Conservation (phyloP, 2,797 vertebrate genomes). For the Adrianichthys oophorus region DNA sequence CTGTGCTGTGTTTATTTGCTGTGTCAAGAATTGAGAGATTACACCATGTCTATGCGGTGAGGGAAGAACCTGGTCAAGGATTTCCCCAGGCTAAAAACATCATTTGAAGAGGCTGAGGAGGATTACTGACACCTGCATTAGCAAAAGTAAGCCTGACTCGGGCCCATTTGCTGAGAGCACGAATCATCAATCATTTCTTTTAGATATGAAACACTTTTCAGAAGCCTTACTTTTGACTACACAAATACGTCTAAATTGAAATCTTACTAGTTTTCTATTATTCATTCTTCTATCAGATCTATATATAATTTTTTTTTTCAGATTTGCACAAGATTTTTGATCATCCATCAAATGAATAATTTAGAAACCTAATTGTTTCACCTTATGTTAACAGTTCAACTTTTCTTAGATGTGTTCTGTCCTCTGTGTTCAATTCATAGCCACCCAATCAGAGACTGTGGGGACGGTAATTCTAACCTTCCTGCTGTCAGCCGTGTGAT, state of each 20-base stretch:
- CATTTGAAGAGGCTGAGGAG: constrained; percentile 69
- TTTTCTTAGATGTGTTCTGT: constrained; percentile 34
- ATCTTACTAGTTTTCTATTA: too few relatives aligned
- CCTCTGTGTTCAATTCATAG: constrained; percentile 31
- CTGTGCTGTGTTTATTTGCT: constrained; percentile 83
- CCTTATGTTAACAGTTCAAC: constrained; percentile 15
- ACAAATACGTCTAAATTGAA: constrained; percentile 13
- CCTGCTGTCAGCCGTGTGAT: constrained; percentile 73
- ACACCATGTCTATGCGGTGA: constrained; percentile 76
- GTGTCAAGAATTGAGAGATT: constrained; percentile 87
- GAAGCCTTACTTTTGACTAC: constrained; percentile 48
- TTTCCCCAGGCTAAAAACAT: constrained; percentile 77
- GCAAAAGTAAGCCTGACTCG: constrained; percentile 69
- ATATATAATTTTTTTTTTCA: too few relatives aligned
- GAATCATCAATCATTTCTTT: constrained; percentile 75
- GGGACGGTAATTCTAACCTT: constrained; percentile 69
- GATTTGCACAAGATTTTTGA: too few relatives aligned
- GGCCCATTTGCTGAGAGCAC: constrained; percentile 63
- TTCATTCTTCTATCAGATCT: too few relatives aligned
- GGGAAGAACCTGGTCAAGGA: constrained; percentile 79
- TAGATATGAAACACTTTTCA: constrained; percentile 43
- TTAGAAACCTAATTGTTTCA: constrained; percentile 2
- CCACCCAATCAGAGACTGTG: constrained; percentile 38
- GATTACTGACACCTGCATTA: constrained; percentile 79
- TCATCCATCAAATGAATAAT: background rate